Percentiles rank a stretch among this genome's conserved stretches.
These are phyloP conservation scores for Enteromius thamalakanensis DNA, from an alignment of 2,797 vertebrate genomes.

Conservation along the genomic window DNA sequence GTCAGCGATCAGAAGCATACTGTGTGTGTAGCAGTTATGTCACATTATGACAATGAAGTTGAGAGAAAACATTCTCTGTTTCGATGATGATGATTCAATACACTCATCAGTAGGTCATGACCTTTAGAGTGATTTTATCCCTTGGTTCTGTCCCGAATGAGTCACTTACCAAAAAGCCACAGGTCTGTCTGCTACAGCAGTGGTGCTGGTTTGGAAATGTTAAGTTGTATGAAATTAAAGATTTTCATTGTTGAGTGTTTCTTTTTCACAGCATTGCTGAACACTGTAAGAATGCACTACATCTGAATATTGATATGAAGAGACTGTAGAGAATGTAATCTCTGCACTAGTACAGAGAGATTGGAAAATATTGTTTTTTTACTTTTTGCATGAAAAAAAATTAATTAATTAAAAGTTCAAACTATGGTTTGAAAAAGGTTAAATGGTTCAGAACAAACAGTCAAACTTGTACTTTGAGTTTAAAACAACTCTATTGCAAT, in stretches of 20 bases:
- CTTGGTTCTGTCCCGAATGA: slow-evolving; percentile 36
- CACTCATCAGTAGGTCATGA: slow-evolving; percentile 30
- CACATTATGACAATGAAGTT: not conserved
- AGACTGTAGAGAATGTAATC: not conserved
- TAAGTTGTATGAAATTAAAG: not conserved
- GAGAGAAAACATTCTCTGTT: slow-evolving; percentile 18
- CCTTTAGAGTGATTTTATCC: slow-evolving; percentile 33
- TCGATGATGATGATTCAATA: slow-evolving; percentile 39
- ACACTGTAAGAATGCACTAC: not conserved
- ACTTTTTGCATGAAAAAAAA: not conserved
- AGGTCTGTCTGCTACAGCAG: not conserved
- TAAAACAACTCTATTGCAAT: not conserved
- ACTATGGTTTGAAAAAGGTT: not conserved
- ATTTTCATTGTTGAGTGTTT: not conserved
- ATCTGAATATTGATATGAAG: not conserved
- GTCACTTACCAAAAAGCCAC: slow-evolving; percentile 20
- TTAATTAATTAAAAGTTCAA: not conserved
- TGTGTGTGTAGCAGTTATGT: not conserved
- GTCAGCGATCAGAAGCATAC: not conserved
- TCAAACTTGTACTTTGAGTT: not conserved
- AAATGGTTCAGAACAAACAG: not conserved
- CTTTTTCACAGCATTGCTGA: not conserved
- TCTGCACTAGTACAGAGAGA: not conserved
- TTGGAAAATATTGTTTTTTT: not conserved
- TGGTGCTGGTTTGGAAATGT: not conserved